Base-by-base conservation (phyloP, 1,140 invertebrate species). In the Teleopsis dalmanni region DNA sequence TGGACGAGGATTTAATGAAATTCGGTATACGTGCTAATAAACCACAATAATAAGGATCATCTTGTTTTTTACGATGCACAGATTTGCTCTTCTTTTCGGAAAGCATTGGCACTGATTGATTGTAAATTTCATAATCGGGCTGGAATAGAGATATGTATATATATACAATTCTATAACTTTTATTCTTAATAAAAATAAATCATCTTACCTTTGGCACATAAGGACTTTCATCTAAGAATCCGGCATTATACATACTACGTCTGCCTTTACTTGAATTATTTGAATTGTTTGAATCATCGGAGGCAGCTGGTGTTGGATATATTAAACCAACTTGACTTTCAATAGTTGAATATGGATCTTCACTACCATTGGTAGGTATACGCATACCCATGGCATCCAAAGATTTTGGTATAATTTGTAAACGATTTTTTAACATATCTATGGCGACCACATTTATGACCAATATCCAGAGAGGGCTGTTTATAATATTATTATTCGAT, bases 401-500 rank as follows among this genome's bases (percentile, higher is more conserved):
- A 8, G 36, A 35, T 36, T 68, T 68, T 46, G 65, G 65, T 36
- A 68, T 23, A 11, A 85, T 82, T 54, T 87, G 87, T 56, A 91
- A 72, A 72, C 87, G 88, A 46, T 86, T 87, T 74, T 95, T 95
- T 59, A 95, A 79, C 91, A 95, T 95, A 62, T 96, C 91, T 77
- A 96, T 83, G 53, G 92, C 92, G 48, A 96, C 92, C 11, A 97
- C 87, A 69, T 96, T 96, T 70, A 96, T 87, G 61, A 97, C 86
- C 58, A 95, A 81, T 47, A 95, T 87, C 93, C 92, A 96, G 47
- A 93, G 87, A 29, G 92, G 91, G 63, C 88, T 90, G 64, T 95
- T 88, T 46, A 95, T 78, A 34, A 93, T 74, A 58, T 95, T 88
- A 8, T 73, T 69, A 61, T 92, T 89, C 34, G 85, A 83, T 73